Evolutionary conservation across 2,888 invertebrate genomes (phyloP).

Genomic region (Chrysolina haemoptera): DNA sequence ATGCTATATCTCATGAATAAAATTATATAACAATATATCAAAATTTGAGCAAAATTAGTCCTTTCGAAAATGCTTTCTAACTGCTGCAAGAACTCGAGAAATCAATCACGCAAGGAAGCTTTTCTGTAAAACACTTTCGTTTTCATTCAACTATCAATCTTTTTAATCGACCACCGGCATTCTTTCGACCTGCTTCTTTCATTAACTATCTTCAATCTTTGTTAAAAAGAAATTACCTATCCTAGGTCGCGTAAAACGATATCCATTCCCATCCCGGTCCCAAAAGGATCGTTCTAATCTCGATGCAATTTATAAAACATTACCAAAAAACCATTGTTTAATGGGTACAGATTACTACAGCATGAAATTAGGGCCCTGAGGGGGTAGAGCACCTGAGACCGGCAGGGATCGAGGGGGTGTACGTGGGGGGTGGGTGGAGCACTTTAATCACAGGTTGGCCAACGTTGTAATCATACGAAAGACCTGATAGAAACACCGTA

Average conservation of each 20-base stretch:
- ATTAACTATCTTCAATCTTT: neutral
- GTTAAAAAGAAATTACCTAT: neutral
- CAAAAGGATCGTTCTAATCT: slow-evolving; percentile 35
- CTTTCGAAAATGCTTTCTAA: too few species aligned
- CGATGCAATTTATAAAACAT: slow-evolving; percentile 47
- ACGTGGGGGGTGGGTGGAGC: slow-evolving; percentile 48
- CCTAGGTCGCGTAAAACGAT: neutral
- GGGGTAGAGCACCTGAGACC: slow-evolving; percentile 50
- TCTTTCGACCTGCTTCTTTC: neutral
- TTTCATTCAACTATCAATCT: neutral
- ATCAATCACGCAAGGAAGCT: neutral
- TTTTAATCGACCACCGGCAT: neutral
- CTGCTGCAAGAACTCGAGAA: neutral
- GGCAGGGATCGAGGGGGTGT: slow-evolving; percentile 34
- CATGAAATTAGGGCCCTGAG: slow-evolving; percentile 48
- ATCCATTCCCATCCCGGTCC: slow-evolving; percentile 28
- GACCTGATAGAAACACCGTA: slow-evolving; percentile 51
- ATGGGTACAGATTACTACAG: slow-evolving; percentile 41
- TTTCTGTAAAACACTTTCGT: neutral
- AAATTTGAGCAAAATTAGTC: too few species aligned
- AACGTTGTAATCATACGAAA: slow-evolving; percentile 52
- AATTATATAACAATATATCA: too few species aligned
- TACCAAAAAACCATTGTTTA: slow-evolving; percentile 47
- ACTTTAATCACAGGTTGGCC: slow-evolving; percentile 54
- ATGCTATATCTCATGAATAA: too few species aligned